Evolutionary conservation across 2,113 vertebrate species (phyloP), one percentile per base, ranked within the genome.

Genomic region (Haplochromis burtoni): DNA sequence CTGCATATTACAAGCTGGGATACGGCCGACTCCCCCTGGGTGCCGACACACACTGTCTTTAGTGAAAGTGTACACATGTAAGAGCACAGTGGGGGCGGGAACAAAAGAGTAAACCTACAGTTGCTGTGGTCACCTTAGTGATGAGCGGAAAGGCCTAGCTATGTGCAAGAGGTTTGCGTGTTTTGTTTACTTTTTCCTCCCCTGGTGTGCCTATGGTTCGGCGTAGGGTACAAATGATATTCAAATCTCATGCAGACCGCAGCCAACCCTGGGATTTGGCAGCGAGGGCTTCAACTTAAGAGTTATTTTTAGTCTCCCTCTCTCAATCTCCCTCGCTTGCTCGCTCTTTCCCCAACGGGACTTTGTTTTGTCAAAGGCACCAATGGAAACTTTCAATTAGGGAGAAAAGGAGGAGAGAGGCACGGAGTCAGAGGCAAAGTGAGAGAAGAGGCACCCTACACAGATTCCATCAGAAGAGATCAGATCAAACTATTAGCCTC

Each of bases 241-340:
- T 96, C 92, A 96, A 96, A 96, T 95, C 91, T 92, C 91, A 95
- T 94, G 89, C 94, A 94, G 95, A 95, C 90, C 93, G 91, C 87
- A 91, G 92, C 95, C 92, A 92, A 91, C 89, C 87, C 88, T 91
- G 94, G 93, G 95, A 95, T 92, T 93, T 96, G 95, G 95, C 94
- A 96, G 93, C 81, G 66, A 92, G 87, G 88, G 83, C 91, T 95
- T 93, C 93, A 96, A 94, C 93, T 95, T 92, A 82, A 89, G 87
- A 91, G 94, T 94, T 97, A 97, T 96, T 96, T 97, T 96, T 96
- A 97, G 96, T 88, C 71, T 92, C 86, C 40, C 88, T 87, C 93
- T 88, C 84, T 91, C 93, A 82, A 73, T 84, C 91, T 92, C 88
- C 71, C 53, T 8, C 61, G 31, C 81, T 7, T 47, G 12, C 82